Conservation (phyloP, 2,113 vertebrate species). For the Eurypyga helias region DNA sequence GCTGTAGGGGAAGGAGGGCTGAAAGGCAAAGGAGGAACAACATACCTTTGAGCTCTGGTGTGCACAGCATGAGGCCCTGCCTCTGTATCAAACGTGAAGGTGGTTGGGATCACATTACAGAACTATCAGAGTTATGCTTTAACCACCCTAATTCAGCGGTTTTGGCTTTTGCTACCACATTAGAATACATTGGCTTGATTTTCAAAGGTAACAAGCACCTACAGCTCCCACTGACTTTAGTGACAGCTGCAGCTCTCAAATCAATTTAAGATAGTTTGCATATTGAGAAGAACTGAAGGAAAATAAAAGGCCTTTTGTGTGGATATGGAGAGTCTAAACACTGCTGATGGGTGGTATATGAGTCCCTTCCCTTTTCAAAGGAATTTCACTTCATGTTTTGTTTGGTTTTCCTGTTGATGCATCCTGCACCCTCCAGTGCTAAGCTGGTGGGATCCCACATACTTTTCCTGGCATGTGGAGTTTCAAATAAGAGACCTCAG, state of each 20-base stretch:
- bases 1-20: not conserved
- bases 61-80: not conserved
- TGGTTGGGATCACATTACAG: not conserved
- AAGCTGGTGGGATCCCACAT: slow-evolving; percentile 65
- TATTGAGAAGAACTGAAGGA: not conserved
- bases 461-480: slow-evolving; percentile 74
- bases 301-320: slow-evolving; percentile 25
- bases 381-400: slow-evolving; percentile 71
- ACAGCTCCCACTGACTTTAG: slow-evolving; percentile 8
- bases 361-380: slow-evolving; percentile 64
- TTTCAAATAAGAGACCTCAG: slow-evolving; percentile 76
- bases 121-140: not conserved
- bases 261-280: slow-evolving; percentile 29
- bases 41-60: not conserved
- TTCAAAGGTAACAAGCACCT: slow-evolving; percentile 50
- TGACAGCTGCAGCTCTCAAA: slow-evolving; percentile 26
- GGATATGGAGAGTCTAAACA: not conserved
- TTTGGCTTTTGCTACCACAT: slow-evolving; percentile 2
- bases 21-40: not conserved
- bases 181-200: not conserved
- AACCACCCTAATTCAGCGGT: not conserved
- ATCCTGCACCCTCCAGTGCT: slow-evolving; percentile 73
- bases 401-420: slow-evolving; percentile 75
- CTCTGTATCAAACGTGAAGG: not conserved
- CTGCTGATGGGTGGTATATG: slow-evolving; percentile 19